Percentiles rank a stretch among this genome's conserved stretches.
Conservation (phyloP, 2,113 vertebrate genomes). For the Glaucidium brasilianum region DNA sequence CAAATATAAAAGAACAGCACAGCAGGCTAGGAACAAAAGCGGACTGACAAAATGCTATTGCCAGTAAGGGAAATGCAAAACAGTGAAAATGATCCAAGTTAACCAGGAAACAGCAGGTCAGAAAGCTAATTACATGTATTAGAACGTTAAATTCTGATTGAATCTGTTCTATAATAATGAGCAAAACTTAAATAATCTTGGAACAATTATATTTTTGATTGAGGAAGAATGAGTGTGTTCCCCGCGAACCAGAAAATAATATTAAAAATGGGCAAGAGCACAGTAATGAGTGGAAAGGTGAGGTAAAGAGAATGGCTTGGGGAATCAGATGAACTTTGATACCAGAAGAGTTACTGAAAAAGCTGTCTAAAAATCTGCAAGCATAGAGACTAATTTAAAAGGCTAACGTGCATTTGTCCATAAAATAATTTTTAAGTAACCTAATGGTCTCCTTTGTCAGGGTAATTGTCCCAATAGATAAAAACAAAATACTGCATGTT, state of each 20-base stretch:
- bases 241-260: background rate
- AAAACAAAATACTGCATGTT: background rate
- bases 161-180: background rate
- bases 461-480: background rate
- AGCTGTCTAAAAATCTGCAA: background rate
- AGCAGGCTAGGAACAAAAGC: background rate
- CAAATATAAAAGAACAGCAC: background rate
- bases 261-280: background rate
- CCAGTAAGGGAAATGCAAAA: background rate
- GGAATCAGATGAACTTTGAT: background rate
- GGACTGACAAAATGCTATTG: background rate
- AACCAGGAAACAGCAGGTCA: background rate
- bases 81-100: background rate
- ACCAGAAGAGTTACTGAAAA: background rate
- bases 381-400: background rate
- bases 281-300: background rate
- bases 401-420: background rate
- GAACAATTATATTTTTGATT: background rate
- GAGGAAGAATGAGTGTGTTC: background rate
- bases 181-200: background rate
- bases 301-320: background rate
- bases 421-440: background rate
- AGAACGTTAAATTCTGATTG: background rate
- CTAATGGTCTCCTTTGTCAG: background rate
- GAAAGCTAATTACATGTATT: background rate